Base-by-base conservation (phyloP, 2,113 vertebrate species). In the Hipposideros armiger region DNA sequence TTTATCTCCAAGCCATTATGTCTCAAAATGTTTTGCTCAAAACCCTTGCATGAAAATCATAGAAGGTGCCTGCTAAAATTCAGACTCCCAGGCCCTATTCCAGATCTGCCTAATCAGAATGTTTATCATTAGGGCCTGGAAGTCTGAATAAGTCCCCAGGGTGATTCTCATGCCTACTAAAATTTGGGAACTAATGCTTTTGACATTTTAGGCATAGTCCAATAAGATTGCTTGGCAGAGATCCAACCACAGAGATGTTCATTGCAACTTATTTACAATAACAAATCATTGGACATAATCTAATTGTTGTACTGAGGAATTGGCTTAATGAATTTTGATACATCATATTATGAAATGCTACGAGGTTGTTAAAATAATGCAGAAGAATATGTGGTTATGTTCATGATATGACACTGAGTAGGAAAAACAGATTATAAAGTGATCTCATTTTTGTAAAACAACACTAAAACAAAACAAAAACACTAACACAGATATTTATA, bases 291-390 rank as follows among this genome's bases (percentile, higher is more conserved):
- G 14, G n/a, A 70, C 83, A 5, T 66, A 87, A 95, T 60, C 14
- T 74, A 91, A 86, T 91, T 94, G 28, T 22, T 78, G 24, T 32
- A 70, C 7, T 70, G 28, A 97, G 52, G 36, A 45, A 86, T 32
- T 95, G 28, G 40, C 58, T 90, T 95, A 73, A 85, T 70, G 91
- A 69, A 92, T 93, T 90, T 95, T 69, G 36, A 95, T 94, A 64
- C 1, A 82, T 60, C 13, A 66, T 60, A 60, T 91, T 92, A 94
- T 95, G 17, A 80, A 94, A 96, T 76, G 91, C 54, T 58, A 67
- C 19, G 10, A 89, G 28, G 16, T 11, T 83, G 40, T 78, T 93
- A 88, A 96, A 92, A 86, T 78, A 91, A 74, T 90, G 19, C 11
- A 89, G 20, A 94, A 30, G 40, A 67, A 92, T 94, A 60, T 90